phyloP scores from a whole-genome alignment of 2,113 vertebrate species.

The Galbula dea region DNA sequence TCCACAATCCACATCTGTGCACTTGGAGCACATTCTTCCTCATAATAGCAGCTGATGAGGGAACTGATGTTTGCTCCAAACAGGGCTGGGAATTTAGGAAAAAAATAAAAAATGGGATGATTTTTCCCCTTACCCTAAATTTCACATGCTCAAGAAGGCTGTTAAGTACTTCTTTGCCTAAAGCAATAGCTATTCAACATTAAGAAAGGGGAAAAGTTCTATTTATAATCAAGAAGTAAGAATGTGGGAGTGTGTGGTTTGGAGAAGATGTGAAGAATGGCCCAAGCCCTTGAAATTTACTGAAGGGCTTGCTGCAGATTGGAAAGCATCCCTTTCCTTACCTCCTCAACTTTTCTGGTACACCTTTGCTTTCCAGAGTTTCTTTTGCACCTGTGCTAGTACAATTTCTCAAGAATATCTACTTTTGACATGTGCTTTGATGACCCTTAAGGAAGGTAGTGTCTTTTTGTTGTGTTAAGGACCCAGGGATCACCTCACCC shows the following conservation, averaged over 20 bases:
- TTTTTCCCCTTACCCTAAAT: not conserved
- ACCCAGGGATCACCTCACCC: fast-evolving
- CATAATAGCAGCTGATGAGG: conserved; percentile 59
- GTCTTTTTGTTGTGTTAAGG: not conserved
- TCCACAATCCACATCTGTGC: conserved; percentile 41
- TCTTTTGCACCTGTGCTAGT: not conserved
- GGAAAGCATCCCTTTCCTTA: not conserved
- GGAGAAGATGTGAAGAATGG: not conserved
- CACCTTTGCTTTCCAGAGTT: not conserved
- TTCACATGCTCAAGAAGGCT: not conserved
- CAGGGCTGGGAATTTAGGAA: not conserved
- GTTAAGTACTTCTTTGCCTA: not conserved
- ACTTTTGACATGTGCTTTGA: not conserved
- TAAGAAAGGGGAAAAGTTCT: not conserved
- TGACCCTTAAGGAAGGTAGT: not conserved
- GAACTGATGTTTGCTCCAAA: conserved; percentile 30
- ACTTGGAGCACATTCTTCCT: conserved; percentile 22
- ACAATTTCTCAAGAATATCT: not conserved
- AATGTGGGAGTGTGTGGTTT: not conserved
- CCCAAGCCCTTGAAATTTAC: not conserved
- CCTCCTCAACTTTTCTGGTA: not conserved
- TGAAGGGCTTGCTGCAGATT: not conserved
- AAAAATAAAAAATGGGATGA: not conserved
- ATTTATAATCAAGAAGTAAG: conserved; percentile 10
- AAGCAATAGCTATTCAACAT: not conserved